These are phyloP conservation scores for Elephas maximus DNA, from an alignment of 2,113 vertebrate species.

Conservation along the genomic window DNA sequence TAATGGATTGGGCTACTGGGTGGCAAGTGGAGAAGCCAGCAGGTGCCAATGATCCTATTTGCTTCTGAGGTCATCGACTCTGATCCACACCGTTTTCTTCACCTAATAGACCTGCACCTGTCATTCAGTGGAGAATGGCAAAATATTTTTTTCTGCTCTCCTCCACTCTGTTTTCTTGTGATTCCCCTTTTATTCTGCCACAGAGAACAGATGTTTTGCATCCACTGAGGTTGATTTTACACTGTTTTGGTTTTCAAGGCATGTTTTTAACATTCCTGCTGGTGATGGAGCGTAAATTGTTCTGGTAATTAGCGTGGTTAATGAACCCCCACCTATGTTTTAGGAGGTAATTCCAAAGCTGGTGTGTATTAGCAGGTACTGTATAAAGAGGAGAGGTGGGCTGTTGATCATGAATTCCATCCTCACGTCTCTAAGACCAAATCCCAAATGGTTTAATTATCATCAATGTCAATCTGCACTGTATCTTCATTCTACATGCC, in stretches of 20 bases:
- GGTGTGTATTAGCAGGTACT: constrained; percentile 69
- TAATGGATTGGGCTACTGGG: constrained; percentile 35
- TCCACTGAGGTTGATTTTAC: constrained; percentile 43
- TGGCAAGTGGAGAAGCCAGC: constrained; percentile 12
- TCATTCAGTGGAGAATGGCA: constrained; percentile 58
- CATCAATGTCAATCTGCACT: constrained; percentile 82
- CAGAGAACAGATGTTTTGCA: constrained; percentile 66
- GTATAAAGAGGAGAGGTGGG: constrained; percentile 35
- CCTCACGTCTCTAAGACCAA: constrained; percentile 63
- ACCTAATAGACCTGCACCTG: constrained; percentile 50
- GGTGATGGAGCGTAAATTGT: constrained; percentile 81
- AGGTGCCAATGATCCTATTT: not conserved
- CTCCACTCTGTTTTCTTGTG: not conserved
- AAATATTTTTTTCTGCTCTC: constrained; percentile 66
- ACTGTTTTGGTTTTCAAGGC: constrained; percentile 78
- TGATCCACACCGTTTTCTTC: constrained; percentile 31
- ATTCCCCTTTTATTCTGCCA: constrained; percentile 60
- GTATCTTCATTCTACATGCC: constrained; percentile 79
- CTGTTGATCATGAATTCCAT: constrained; percentile 78
- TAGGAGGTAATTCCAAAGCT: constrained; percentile 78
- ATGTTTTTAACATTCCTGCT: constrained; percentile 70
- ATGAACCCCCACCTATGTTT: constrained; percentile 81
- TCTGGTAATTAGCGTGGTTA: constrained; percentile 76
- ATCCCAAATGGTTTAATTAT: constrained; percentile 80
- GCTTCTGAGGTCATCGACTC: constrained; percentile 25